phyloP scores from a whole-genome alignment of 2,888 invertebrate species.

The Cephonodes hylas region DNA sequence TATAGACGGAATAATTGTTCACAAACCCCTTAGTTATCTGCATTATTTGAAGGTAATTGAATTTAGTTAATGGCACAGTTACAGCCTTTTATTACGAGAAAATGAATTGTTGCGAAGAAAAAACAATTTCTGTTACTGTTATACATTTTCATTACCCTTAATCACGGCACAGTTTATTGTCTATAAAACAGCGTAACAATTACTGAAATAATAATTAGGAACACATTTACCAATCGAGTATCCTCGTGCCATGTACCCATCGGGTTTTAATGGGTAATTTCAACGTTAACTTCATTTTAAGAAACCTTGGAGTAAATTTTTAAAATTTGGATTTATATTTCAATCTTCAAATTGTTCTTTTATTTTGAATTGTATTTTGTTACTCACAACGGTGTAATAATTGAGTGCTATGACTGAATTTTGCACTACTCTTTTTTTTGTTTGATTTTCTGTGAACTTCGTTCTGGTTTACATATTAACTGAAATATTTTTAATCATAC shows the following conservation, averaged over 20 bases:
- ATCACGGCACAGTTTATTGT: constrained; percentile 48
- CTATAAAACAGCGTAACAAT: constrained; percentile 47
- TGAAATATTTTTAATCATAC: too few species aligned
- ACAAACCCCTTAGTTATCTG: neutral
- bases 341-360: neutral
- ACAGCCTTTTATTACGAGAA: constrained; percentile 49
- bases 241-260: constrained; percentile 24
- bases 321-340: neutral
- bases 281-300: constrained; percentile 10
- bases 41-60: constrained; percentile 47
- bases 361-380: neutral
- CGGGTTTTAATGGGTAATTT: constrained; percentile 15
- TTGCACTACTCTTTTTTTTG: neutral
- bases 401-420: neutral
- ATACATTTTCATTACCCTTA: constrained; percentile 54
- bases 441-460: too few species aligned
- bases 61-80: constrained; percentile 50
- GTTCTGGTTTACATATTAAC: too few species aligned
- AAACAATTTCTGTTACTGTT: constrained; percentile 42
- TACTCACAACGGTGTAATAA: neutral
- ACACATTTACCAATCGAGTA: constrained; percentile 15
- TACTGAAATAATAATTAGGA: constrained; percentile 26
- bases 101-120: constrained; percentile 52
- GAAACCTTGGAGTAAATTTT: neutral
- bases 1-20: neutral